Evolutionary conservation across 1,140 invertebrate genomes (phyloP), one percentile per base, ranked within the genome.

Genomic region (Microplitis demolitor): DNA sequence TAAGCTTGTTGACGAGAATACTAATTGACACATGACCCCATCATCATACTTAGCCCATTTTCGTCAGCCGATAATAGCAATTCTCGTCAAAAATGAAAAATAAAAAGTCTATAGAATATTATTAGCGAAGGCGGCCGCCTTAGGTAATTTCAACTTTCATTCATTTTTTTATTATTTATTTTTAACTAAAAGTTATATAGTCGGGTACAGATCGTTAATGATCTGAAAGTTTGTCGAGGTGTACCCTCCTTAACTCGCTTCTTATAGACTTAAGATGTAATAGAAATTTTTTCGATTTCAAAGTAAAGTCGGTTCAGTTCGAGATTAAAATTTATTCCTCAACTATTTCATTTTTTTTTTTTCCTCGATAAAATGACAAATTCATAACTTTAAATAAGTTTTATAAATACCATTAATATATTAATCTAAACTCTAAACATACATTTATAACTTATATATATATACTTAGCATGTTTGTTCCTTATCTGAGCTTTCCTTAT

Each of bases 41-140:
- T 72, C 69, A 69, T 72, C 72, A 73, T 66, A 71, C 74, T 78
- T 77, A 74, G 70, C 72, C 69, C 66, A 74, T 76, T 78, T 78
- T 73, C 66, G 50, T 13, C 56, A 45, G 54, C 61, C 56, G 60
- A 71, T 78, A 77, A 77, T 75, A 64, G 62, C 58, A 73, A 70
- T 45, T 45, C 14, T 35, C 31, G 13, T 51, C 31, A 33, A n/a
- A 50, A 66, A 24, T 24, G 2, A 24, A 24, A 24, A 24, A 24
- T 24, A 24, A 33, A 24, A 51, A 53, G 45, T 39, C 13, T 3
- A 9, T 24, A 61, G 16, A 61, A 45, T 2, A 45, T 45, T 61
- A 61, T 33, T 61, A 34, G n/a, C 16, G 5, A 24, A 31, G 60
- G 60, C 60, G 33, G 60, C 3, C 24, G 16, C 33, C 24, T 31